Percentiles rank a stretch among this genome's conserved stretches.
These are phyloP conservation scores for Diachasma alloeum DNA, from an alignment of 1,140 invertebrate species.

Conservation along the genomic window DNA sequence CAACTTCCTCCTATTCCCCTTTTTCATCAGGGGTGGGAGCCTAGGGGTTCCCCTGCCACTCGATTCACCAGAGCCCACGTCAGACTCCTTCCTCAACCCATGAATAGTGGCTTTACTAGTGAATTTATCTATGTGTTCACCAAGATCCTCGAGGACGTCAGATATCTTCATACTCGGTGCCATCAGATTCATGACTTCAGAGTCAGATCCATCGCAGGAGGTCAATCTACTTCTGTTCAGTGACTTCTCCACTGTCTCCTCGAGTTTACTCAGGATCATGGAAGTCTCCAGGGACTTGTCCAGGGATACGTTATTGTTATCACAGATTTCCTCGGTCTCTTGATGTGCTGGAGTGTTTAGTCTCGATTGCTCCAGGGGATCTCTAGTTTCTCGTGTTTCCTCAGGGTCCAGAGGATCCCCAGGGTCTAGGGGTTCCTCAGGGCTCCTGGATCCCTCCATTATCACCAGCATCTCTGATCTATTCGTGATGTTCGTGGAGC, in stretches of 20 bases:
- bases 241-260: not conserved
- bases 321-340: not conserved
- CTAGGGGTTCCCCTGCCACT: not conserved
- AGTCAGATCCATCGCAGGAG: not conserved
- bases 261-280: not conserved
- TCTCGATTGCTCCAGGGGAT: not conserved
- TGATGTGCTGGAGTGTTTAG: not conserved
- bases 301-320: not conserved
- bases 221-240: not conserved
- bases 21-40: not conserved
- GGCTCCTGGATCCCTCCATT: conserved; percentile 38
- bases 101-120: not conserved
- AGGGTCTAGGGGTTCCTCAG: not conserved
- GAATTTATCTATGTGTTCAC: conserved; percentile 5
- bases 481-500: conserved; percentile 47
- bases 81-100: not conserved
- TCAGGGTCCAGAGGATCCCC: not conserved
- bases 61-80: not conserved
- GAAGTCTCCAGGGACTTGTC: not conserved
- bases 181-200: not conserved
- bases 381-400: too few relatives aligned
- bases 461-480: conserved; percentile 44
- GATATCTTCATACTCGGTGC: conserved; percentile 17
- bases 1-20: conserved; percentile 40
- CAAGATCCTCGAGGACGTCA: conserved; percentile 22